phyloP scores from a whole-genome alignment of 2,113 vertebrate genomes.

The Centropristis striata region DNA sequence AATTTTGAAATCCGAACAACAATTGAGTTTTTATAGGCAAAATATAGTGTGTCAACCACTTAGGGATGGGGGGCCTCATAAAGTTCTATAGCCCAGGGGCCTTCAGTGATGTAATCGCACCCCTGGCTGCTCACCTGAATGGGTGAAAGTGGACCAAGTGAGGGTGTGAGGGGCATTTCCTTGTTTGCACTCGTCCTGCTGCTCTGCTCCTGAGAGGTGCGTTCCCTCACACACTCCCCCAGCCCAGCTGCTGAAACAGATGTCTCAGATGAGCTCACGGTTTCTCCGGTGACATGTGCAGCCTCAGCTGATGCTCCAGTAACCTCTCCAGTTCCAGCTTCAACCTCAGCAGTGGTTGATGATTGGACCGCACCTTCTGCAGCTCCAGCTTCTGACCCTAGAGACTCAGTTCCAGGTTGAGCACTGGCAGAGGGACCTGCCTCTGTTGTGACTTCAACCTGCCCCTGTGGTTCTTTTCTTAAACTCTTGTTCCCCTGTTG shows the following conservation, averaged over 20 bases:
- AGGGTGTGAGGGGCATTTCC: constrained; percentile 77
- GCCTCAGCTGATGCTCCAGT: neutral
- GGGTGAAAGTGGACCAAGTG: constrained; percentile 78
- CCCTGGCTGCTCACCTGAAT: constrained; percentile 80
- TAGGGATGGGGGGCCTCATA: too few relatives aligned
- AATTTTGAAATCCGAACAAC: too few relatives aligned
- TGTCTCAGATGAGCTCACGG: constrained; percentile 20
- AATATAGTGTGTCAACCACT: too few relatives aligned
- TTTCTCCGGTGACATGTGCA: constrained; percentile 2
- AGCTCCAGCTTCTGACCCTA: constrained; percentile 2
- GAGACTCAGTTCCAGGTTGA: neutral
- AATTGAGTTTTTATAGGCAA: too few relatives aligned
- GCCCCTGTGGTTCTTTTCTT: constrained; percentile 11
- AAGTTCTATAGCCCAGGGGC: too few relatives aligned
- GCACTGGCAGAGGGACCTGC: constrained; percentile 14
- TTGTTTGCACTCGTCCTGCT: constrained; percentile 67
- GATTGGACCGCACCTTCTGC: constrained; percentile 25
- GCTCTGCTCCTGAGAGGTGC: constrained; percentile 69
- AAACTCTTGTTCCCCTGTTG: neutral
- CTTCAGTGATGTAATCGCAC: too few relatives aligned
- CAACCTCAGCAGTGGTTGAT: constrained; percentile 30
- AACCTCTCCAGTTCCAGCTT: neutral
- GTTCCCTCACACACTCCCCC: constrained; percentile 26
- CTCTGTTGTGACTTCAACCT: constrained; percentile 52
- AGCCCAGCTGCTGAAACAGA: neutral